A percentile compares a stretch with the other conserved stretches of the same genome.
phyloP scores from a whole-genome alignment of 1,140 invertebrate species.

The Sminthurides bifidus region DNA sequence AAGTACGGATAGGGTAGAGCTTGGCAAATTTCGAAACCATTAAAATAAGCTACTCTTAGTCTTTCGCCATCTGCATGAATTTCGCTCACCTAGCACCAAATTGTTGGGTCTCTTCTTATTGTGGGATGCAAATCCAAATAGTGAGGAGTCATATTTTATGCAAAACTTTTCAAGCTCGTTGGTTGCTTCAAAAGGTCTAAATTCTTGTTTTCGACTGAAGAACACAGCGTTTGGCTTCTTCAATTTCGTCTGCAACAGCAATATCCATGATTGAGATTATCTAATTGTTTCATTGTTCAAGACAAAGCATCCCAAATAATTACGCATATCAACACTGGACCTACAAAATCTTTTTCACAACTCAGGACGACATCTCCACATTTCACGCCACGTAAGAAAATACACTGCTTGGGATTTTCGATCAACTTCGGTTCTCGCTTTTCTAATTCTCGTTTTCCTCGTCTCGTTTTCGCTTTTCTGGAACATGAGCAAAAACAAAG shows the following conservation, averaged over 20 bases:
- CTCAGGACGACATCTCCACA: constrained; percentile 60
- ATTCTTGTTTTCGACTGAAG: constrained; percentile 67
- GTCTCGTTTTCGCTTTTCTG: constrained; percentile 77
- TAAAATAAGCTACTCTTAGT: not conserved
- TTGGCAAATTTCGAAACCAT: not conserved
- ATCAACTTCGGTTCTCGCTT: constrained; percentile 73
- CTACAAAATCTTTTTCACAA: constrained; percentile 75
- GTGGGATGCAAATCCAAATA: constrained; percentile 83
- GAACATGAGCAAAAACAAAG: constrained; percentile 20
- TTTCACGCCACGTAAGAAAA: constrained; percentile 76
- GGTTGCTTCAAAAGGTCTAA: constrained; percentile 74
- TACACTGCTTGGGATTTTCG: constrained; percentile 72
- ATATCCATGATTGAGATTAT: constrained; percentile 1
- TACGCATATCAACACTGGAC: constrained; percentile 18
- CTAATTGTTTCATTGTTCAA: not conserved
- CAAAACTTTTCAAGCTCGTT: constrained; percentile 70
- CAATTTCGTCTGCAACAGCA: constrained; percentile 49
- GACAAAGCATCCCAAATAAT: constrained; percentile 3
- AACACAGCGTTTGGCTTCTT: constrained; percentile 74
- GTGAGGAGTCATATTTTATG: constrained; percentile 70
- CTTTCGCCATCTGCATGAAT: not conserved
- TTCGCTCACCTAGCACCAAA: constrained; percentile 58
- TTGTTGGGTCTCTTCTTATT: constrained; percentile 92
- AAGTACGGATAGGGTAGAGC: constrained; percentile 16
- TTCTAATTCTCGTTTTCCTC: constrained; percentile 70